Percentiles rank a stretch among this genome's conserved stretches.
These are phyloP conservation scores for Drosophila imparisetae DNA, from an alignment of 2,888 invertebrate species.

Conservation along the genomic window DNA sequence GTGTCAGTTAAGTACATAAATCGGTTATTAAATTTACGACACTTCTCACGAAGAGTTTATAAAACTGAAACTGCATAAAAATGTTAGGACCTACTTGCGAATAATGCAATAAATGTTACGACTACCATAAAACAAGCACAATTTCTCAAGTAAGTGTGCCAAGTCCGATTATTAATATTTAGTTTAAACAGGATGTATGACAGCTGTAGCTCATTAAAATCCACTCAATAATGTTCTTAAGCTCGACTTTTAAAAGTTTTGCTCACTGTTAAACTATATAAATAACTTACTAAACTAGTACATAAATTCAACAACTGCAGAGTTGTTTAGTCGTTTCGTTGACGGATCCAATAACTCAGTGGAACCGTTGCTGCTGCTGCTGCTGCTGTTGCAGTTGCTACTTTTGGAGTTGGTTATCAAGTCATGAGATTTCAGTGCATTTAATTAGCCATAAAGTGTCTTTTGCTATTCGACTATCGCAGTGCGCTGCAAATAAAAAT, in stretches of 20 bases:
- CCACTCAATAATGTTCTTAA: background rate
- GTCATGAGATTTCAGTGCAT: conserved; percentile 63
- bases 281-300: conserved; percentile 1
- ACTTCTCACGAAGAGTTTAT: background rate
- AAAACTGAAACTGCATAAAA: background rate
- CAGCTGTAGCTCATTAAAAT: background rate
- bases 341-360: conserved; percentile 25
- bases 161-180: background rate
- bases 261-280: background rate
- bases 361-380: conserved; percentile 2
- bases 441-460: conserved; percentile 75
- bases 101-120: background rate
- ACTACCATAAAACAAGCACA: background rate
- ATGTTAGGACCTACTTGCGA: background rate
- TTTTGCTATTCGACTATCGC: conserved; percentile 61
- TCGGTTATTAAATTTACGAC: conserved; percentile 10
- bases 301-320: conserved; percentile 21
- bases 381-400: background rate
- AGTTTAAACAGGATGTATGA: background rate
- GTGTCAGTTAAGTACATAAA: background rate
- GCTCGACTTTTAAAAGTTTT: background rate
- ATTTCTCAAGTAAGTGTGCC: background rate
- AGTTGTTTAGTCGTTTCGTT: conserved; percentile 15
- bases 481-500: conserved; percentile 67
- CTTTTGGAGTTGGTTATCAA: conserved; percentile 27